These are phyloP conservation scores for Ptilonorhynchus violaceus DNA, from an alignment of 2,113 vertebrate species.

Conservation along the genomic window DNA sequence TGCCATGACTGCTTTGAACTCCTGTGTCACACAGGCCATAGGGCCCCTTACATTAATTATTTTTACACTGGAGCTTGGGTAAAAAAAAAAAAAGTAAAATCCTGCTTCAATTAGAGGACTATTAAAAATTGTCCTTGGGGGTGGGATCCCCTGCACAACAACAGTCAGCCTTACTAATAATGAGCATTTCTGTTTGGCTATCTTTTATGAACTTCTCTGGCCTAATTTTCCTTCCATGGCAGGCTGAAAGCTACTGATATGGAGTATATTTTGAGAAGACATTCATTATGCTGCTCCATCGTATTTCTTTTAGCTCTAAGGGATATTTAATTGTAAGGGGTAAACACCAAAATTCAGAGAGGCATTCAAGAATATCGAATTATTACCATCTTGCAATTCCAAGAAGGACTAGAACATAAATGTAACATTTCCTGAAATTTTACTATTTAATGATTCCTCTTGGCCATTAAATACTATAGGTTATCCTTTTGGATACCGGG, in stretches of 20 bases:
- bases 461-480: neutral
- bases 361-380: neutral
- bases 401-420: neutral
- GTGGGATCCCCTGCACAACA: neutral
- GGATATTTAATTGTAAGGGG: neutral
- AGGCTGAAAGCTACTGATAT: neutral
- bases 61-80: neutral
- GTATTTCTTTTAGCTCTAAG: neutral
- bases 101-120: neutral
- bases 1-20: neutral
- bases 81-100: neutral
- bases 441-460: neutral
- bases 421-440: neutral
- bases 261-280: neutral
- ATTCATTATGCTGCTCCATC: neutral
- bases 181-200: neutral
- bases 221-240: neutral
- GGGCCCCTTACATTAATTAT: neutral
- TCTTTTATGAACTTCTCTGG: neutral
- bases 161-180: neutral
- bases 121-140: neutral
- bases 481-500: neutral
- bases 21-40: neutral
- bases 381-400: neutral
- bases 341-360: neutral